Evolutionary conservation across 2,888 invertebrate genomes (phyloP), one percentile per base, ranked within the genome.

Genomic region (Epinotia nisella): DNA sequence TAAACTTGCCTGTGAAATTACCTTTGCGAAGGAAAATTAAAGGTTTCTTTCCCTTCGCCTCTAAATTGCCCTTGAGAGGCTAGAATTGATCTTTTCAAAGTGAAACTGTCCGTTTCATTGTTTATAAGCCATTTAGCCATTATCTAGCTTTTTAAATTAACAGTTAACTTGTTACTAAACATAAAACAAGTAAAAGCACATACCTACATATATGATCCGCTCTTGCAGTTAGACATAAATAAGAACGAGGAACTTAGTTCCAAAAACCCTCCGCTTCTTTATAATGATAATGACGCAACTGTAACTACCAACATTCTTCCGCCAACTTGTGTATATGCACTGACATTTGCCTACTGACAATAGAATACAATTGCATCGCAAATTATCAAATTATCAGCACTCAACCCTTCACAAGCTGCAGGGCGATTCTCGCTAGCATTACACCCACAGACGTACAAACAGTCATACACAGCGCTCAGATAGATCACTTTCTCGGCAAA

Each of bases 401-500:
- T n/a, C 55, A 53, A 55, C n/a, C 29, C 55, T 24, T 56, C 15
- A 56, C 15, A 5, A 15, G 66, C 66, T 66, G 41, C 66, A 56
- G 66, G 66, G 66, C 55, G 45, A 62, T 58, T 35, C 55, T 29
- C 24, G 45, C 67, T 13, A 67, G 24, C 29, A 58, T 56, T 56
- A 59, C 56, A 68, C 41, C 55, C 67, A 56, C 67, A 45, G 67
- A 59, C 67, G 17, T 35, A 59, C 49, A 35, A 58, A 49, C 49
- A 58, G 45, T 61, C 59, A 17, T 41, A 73, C 15, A 58, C 49
- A n/a, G n/a, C 21, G 67, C 71, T 66, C 56, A 66, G 72, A 70
- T 75, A 80, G 79, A 79, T 82, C 81, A 82, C 87, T 88, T 88
- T 88, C 88, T 86, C 84, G 75, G 75, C 79, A 79, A 85, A 79